Base-by-base conservation (phyloP, 1,140 invertebrate genomes). In the Drosophila paulistorum region DNA sequence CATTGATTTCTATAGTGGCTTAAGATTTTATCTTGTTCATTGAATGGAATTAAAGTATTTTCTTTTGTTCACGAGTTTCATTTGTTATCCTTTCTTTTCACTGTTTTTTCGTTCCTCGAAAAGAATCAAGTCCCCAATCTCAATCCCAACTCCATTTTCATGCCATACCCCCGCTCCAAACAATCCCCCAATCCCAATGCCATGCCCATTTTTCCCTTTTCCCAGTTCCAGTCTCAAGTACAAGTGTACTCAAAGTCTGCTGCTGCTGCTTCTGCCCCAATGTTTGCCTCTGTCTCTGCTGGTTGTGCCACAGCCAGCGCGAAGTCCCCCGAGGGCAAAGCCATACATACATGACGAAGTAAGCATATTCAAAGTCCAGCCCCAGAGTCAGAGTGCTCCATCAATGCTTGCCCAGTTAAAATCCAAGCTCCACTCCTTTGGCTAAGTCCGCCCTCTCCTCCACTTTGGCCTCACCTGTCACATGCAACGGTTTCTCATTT, bases 191-290 rank as follows among this genome's bases (percentile, higher is more conserved):
- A 30, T 20, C 68, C 59, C 51, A 13, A 30, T 41, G 26, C 63
- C 30, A 48, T 64, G 14, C 17, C 10, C 68, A 20, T 58, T 37
- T 45, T 37, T 45, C 13, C 51, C 13, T 11, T 61, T 42, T 37
- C 35, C 42, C 41, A 74, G 37, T 39, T 30, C 41, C 64, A 75
- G 78, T 84, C 70, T 81, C 73, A 81, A 78, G 82, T 86, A 71
- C 77, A 84, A 83, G 81, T 83, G 72, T 85, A 71, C 81, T 84
- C 62, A 85, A 76, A 81, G 81, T 81, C 81, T 81, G 72, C 81
- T 51, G 45, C 17, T 51, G 0, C 42, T 48, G 45, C 45, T 26
- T 26, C 23, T 48, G 45, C 45, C 45, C 81, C 77, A 61, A 67
- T 85, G 81, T 84, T 84, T 84, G 74, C 67, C 57, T 70, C 42